Conservation (phyloP, 2,113 vertebrate genomes). For the Peucedramus taeniatus region DNA sequence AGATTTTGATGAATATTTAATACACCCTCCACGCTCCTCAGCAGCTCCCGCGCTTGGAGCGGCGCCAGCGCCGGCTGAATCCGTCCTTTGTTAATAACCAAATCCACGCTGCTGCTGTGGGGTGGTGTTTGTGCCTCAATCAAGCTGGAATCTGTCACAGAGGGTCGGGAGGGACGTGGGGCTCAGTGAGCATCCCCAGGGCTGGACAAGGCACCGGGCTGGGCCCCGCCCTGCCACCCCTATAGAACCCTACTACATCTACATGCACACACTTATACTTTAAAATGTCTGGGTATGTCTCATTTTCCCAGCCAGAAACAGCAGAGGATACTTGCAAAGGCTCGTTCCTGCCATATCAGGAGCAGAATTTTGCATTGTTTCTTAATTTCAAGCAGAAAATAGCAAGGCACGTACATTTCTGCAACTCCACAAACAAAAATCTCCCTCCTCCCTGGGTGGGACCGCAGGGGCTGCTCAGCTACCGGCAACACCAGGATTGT, state of each 20-base stretch:
- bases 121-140: neutral
- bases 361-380: neutral
- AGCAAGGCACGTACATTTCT: accelerated
- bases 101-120: neutral
- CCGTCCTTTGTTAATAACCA: slow-evolving; percentile 62
- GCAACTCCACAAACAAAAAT: neutral
- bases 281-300: accelerated
- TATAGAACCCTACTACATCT: accelerated
- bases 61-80: slow-evolving; percentile 35
- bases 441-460: neutral
- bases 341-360: accelerated
- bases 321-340: neutral
- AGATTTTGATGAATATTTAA: slow-evolving; percentile 61
- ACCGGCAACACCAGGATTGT: accelerated
- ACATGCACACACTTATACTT: accelerated
- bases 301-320: neutral
- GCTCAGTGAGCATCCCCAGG: accelerated
- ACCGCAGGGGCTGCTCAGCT: accelerated
- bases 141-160: slow-evolving; percentile 25
- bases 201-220: neutral
- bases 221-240: neutral
- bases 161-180: neutral
- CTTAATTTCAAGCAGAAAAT: neutral
- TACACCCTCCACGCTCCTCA: neutral
- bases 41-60: slow-evolving; percentile 48